A percentile compares a stretch with the other conserved stretches of the same genome.
Evolutionary conservation across 2,113 vertebrate genomes (phyloP).

Genomic region (Typhlomys cinereus): DNA sequence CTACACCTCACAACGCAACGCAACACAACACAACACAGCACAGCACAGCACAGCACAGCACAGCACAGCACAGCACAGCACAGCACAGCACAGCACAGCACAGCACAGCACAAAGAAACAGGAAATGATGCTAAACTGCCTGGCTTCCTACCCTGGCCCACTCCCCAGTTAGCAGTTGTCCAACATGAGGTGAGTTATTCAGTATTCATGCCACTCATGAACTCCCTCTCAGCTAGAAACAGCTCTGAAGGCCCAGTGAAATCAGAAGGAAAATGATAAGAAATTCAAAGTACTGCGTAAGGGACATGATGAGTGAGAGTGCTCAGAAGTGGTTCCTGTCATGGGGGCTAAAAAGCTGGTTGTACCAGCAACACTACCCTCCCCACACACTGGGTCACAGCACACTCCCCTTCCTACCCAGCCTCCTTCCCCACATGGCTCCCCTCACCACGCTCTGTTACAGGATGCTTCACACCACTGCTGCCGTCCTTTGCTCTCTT

Average conservation of each 20-base stretch:
- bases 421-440: neutral
- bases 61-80: neutral
- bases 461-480: neutral
- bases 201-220: too few relatives aligned
- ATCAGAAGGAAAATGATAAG: neutral
- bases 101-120: neutral
- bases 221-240: too few relatives aligned
- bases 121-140: neutral
- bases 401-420: too few relatives aligned
- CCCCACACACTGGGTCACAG: neutral
- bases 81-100: neutral
- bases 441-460: too few relatives aligned
- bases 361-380: neutral
- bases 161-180: neutral
- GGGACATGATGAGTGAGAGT: accelerated
- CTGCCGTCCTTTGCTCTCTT: neutral
- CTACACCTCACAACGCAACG: too few relatives aligned
- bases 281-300: neutral
- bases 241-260: neutral
- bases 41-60: neutral
- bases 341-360: accelerated
- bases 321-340: neutral
- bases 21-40: neutral
- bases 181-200: neutral
- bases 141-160: neutral